phyloP scores from a whole-genome alignment of 2,113 vertebrate species.

The Pseudorectes ferrugineus region DNA sequence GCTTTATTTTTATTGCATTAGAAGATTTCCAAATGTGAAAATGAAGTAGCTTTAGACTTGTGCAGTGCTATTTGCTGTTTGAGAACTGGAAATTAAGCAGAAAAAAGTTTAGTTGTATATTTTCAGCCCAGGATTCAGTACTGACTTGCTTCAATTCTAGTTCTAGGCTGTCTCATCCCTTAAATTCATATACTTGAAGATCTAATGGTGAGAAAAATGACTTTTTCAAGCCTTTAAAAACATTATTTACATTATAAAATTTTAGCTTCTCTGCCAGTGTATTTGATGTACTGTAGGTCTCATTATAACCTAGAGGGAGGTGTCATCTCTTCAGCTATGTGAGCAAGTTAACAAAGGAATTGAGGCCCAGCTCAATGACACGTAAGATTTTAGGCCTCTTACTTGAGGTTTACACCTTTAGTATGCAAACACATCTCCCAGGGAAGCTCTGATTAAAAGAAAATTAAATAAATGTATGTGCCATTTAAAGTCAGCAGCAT shows the following conservation, averaged over 20 bases:
- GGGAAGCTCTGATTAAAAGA: not conserved
- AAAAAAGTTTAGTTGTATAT: not conserved
- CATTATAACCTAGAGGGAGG: not conserved
- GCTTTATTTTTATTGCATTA: not conserved
- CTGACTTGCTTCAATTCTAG: not conserved
- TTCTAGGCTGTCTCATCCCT: not conserved
- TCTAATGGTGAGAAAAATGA: not conserved
- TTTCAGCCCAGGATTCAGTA: not conserved
- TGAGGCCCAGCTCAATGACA: not conserved
- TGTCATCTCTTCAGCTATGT: not conserved
- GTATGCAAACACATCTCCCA: not conserved
- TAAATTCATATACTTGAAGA: not conserved
- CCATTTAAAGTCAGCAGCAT: not conserved
- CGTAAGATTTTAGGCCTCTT: not conserved
- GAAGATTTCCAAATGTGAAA: not conserved
- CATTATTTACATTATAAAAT: not conserved
- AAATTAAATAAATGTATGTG: slow-evolving; percentile 10
- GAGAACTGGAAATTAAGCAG: not conserved
- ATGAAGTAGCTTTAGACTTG: not conserved
- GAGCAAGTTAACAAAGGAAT: not conserved
- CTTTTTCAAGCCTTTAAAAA: not conserved
- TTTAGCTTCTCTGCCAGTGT: not conserved
- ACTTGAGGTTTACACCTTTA: not conserved
- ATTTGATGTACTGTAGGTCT: not conserved
- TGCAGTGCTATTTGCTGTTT: not conserved